Percentiles rank a stretch among this genome's conserved stretches.
Evolutionary conservation across 1,140 invertebrate genomes (phyloP).

Genomic region (Asobara japonica): DNA sequence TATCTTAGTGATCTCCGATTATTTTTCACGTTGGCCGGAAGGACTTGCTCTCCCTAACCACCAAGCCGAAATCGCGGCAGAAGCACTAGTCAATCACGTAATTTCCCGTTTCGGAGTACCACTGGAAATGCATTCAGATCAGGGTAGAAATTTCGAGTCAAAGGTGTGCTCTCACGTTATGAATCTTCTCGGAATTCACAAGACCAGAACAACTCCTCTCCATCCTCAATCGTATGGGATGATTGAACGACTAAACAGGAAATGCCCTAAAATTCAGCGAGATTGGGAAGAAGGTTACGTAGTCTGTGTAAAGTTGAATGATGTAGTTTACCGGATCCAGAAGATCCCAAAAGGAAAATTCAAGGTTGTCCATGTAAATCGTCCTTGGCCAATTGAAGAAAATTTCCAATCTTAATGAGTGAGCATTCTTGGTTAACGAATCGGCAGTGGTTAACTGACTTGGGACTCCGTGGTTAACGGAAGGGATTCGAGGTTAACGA

Average conservation of each 20-base stretch:
- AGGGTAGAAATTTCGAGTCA: slow-evolving; percentile 55
- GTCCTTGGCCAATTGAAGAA: slow-evolving; percentile 9
- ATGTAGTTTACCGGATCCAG: slow-evolving; percentile 29
- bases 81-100: slow-evolving; percentile 30
- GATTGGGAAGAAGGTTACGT: slow-evolving; percentile 26
- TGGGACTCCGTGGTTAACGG: no score
- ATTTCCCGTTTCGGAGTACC: slow-evolving; percentile 31
- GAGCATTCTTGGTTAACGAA: not conserved
- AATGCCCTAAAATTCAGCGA: slow-evolving; percentile 20
- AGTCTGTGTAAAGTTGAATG: no score
- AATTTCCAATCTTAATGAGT: not conserved
- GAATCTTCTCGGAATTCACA: slow-evolving; percentile 43
- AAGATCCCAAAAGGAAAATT: slow-evolving; percentile 17
- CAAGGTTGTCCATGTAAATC: slow-evolving; percentile 23
- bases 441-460: no score
- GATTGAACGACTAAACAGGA: slow-evolving; percentile 54
- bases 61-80: slow-evolving; percentile 22
- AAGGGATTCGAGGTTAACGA: no score
- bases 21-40: slow-evolving; percentile 37
- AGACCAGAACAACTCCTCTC: slow-evolving; percentile 52
- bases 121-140: no score
- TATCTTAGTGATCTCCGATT: slow-evolving; percentile 36
- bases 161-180: slow-evolving; percentile 47
- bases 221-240: slow-evolving; percentile 59
- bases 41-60: slow-evolving; percentile 33